These are phyloP conservation scores for Pelobates fuscus DNA, from an alignment of 2,113 vertebrate species.

Conservation along the genomic window DNA sequence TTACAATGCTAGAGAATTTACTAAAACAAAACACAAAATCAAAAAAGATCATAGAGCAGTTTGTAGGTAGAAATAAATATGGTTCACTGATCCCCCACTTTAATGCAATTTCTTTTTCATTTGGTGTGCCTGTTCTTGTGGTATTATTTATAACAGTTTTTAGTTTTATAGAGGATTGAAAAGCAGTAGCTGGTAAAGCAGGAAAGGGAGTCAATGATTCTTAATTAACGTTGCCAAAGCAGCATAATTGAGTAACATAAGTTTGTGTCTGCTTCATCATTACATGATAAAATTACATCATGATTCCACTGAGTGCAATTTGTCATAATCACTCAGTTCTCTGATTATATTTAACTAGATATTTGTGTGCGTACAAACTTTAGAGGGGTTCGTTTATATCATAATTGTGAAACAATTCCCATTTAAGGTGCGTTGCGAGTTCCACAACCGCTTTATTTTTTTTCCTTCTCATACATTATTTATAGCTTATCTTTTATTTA, in stretches of 20 bases:
- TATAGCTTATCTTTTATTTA: constrained; percentile 42
- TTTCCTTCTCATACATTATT: constrained; percentile 22
- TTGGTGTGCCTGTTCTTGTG: too few species aligned
- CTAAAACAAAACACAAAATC: not conserved
- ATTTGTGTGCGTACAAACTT: constrained; percentile 3
- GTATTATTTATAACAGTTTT: too few species aligned
- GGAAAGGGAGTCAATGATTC: constrained; percentile 29
- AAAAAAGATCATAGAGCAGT: too few species aligned
- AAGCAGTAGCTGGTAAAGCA: constrained; percentile 2
- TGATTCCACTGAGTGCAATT: constrained; percentile 23
- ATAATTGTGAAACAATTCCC: constrained; percentile 19
- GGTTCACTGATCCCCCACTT: not conserved
- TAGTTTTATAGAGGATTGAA: constrained; percentile 18
- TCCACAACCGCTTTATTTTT: not conserved
- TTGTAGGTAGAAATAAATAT: too few species aligned
- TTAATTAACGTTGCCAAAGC: constrained; percentile 32
- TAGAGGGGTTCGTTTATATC: constrained; percentile 25
- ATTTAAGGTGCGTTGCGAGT: constrained; percentile 13
- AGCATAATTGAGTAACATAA: constrained; percentile 36
- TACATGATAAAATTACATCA: constrained; percentile 38
- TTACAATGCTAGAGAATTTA: not conserved
- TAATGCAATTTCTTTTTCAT: too few species aligned
- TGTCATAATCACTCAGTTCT: constrained; percentile 31
- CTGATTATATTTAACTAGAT: constrained; percentile 27
- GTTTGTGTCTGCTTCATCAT: constrained; percentile 18